Evolutionary conservation across 2,888 invertebrate species (phyloP).

Genomic region (Girardia tigrina): DNA sequence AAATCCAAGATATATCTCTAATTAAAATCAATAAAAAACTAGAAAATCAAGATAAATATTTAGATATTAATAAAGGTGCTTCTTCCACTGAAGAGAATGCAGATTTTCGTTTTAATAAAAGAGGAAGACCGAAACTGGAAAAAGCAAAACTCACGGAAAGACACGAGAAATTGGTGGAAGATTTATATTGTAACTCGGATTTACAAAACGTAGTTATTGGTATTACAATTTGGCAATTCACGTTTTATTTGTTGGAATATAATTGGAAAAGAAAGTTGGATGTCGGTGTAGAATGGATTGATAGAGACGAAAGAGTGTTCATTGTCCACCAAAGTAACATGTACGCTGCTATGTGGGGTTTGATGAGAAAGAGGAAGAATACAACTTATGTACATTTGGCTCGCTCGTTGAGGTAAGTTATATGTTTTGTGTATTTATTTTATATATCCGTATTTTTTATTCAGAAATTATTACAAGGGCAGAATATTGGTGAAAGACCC

Average conservation of each 20-base stretch:
- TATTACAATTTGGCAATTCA: background rate
- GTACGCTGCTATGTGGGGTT: background rate
- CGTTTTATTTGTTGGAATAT: background rate
- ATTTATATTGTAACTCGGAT: background rate
- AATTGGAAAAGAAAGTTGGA: background rate
- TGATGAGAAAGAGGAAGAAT: background rate
- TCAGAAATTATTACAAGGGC: background rate
- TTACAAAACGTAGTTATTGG: background rate
- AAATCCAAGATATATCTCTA: too few species aligned
- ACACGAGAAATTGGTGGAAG: conserved; percentile 15
- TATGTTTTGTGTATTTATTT: background rate
- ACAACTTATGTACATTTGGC: background rate
- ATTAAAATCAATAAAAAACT: too few species aligned
- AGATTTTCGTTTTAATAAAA: background rate
- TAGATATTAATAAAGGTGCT: too few species aligned
- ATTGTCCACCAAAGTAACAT: background rate
- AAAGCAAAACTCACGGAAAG: background rate
- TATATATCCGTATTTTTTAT: background rate
- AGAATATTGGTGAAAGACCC: background rate
- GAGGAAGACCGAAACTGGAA: background rate
- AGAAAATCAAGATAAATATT: too few species aligned
- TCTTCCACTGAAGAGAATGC: too few species aligned
- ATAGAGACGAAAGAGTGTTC: background rate
- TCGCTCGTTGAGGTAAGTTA: background rate
- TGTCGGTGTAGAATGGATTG: background rate